Conservation (phyloP, 2,888 invertebrate genomes). For the Polylopha cassiicola region DNA sequence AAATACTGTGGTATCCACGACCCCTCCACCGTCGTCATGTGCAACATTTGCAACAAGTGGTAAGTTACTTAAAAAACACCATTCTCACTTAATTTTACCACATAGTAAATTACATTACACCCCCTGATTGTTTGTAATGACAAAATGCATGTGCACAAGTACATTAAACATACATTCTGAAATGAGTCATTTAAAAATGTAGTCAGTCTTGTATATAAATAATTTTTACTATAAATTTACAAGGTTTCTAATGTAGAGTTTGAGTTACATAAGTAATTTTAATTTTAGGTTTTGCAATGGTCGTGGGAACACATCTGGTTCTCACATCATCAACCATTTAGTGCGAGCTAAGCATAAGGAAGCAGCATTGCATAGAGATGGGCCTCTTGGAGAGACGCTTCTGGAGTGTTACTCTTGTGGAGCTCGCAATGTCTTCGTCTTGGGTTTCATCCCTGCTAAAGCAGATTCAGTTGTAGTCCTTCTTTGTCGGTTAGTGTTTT, state of each 20-base stretch:
- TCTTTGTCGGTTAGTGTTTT: slow-evolving; percentile 84
- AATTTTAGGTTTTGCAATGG: slow-evolving; percentile 93
- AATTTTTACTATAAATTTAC: too few species aligned
- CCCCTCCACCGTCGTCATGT: slow-evolving; percentile 97
- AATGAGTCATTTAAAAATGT: too few species aligned
- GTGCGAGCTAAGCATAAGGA: slow-evolving; percentile 99
- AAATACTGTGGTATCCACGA: slow-evolving; percentile 99
- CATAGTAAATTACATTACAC: not conserved
- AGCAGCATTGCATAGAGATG: slow-evolving; percentile 97
- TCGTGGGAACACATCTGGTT: slow-evolving; percentile 97
- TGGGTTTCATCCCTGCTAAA: slow-evolving; percentile 99
- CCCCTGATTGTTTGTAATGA: too few species aligned
- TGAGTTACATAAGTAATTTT: too few species aligned
- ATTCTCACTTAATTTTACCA: slow-evolving; percentile 1
- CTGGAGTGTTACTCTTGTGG: slow-evolving; percentile 99
- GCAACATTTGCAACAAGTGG: slow-evolving; percentile 99
- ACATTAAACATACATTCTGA: too few species aligned
- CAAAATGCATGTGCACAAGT: too few species aligned
- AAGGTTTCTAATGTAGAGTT: too few species aligned
- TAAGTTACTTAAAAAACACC: slow-evolving; percentile 35
- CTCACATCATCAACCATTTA: slow-evolving; percentile 99
- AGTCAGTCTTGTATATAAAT: too few species aligned
- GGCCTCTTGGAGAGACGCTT: slow-evolving; percentile 97
- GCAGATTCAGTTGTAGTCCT: slow-evolving; percentile 98
- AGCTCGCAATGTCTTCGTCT: slow-evolving; percentile 97